A percentile compares a stretch with the other conserved stretches of the same genome.
Evolutionary conservation across 1,140 invertebrate species (phyloP).

Genomic region (Frieseomelitta varia): DNA sequence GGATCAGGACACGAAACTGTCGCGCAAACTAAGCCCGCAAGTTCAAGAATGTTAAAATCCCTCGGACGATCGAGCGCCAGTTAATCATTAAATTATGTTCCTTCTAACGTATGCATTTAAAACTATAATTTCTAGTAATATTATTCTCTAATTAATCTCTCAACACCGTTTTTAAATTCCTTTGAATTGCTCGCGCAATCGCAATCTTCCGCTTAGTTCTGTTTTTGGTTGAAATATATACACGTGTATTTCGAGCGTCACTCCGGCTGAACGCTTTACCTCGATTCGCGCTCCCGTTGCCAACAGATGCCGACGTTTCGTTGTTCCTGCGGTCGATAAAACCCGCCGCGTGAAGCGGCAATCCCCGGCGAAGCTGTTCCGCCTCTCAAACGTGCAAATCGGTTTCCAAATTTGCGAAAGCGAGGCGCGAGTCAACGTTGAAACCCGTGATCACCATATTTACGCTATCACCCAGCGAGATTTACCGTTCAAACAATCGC

Average conservation of each 20-base stretch:
- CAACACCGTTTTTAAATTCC: neutral
- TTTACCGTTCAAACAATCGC: neutral
- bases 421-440: neutral
- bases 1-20: neutral
- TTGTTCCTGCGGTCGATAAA: slow-evolving; percentile 13
- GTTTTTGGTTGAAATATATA: too few species aligned
- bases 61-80: neutral
- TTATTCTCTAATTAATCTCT: neutral
- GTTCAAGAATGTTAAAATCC: neutral
- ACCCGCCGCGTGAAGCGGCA: too few species aligned
- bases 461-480: too few species aligned
- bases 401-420: neutral
- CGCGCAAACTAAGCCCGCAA: slow-evolving; percentile 17
- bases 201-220: neutral
- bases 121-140: neutral
- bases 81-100: slow-evolving; percentile 6
- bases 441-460: neutral
- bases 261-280: neutral
- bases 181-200: neutral
- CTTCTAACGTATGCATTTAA: neutral
- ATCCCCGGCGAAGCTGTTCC: too few species aligned
- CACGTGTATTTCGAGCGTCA: neutral
- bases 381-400: too few species aligned
- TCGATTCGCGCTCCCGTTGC: neutral
- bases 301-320: slow-evolving; percentile 26